Conservation (phyloP, 2,888 invertebrate species). For the Portevinia maculata region DNA sequence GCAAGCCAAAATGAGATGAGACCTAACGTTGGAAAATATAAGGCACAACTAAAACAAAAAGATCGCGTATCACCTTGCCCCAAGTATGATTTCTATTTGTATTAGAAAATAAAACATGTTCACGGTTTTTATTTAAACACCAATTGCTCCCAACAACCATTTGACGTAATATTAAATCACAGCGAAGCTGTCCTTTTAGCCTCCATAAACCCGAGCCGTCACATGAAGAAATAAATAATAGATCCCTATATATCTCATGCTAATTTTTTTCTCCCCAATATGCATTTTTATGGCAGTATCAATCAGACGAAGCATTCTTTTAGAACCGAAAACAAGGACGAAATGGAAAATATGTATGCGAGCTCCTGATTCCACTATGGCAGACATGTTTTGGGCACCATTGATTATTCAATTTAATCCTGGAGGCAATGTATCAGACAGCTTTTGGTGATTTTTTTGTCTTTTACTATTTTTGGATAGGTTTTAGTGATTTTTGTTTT, state of each 20-base stretch:
- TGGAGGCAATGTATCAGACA: constrained; percentile 47
- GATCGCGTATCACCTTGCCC: too few relatives aligned
- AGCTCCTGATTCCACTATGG: constrained; percentile 19
- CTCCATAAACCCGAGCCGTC: constrained; percentile 27
- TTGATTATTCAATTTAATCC: constrained; percentile 62
- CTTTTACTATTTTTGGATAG: neutral
- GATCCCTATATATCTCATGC: constrained; percentile 5
- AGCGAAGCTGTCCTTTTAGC: neutral
- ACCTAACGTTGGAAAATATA: too few relatives aligned
- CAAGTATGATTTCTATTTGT: too few relatives aligned
- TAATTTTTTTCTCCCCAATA: constrained; percentile 33
- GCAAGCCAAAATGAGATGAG: too few relatives aligned
- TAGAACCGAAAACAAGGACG: constrained; percentile 15
- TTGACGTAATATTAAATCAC: neutral
- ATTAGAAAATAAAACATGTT: too few relatives aligned
- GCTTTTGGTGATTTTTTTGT: neutral
- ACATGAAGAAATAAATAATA: constrained; percentile 7
- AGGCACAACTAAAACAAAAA: too few relatives aligned
- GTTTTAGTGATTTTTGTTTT: constrained; percentile 8
- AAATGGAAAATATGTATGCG: constrained; percentile 42
- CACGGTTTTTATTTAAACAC: too few relatives aligned
- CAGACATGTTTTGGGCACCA: constrained; percentile 57
- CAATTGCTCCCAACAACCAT: neutral
- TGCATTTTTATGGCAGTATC: constrained; percentile 66
- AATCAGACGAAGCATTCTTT: constrained; percentile 57